phyloP scores from a whole-genome alignment of 2,797 vertebrate species.

The Tamandua tetradactyla region DNA sequence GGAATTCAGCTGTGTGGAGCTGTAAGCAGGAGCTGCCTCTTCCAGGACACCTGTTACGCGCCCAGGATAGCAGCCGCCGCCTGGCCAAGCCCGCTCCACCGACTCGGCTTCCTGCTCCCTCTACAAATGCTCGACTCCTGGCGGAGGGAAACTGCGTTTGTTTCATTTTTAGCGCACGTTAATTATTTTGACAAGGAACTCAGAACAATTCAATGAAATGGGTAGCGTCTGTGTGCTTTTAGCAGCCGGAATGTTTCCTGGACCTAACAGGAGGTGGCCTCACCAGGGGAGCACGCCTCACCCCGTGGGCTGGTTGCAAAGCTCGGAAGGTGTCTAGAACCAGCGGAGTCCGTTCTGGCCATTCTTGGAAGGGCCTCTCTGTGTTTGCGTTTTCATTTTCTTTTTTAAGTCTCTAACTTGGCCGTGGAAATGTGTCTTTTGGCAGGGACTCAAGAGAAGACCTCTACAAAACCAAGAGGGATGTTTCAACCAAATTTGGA shows the following conservation, averaged over 20 bases:
- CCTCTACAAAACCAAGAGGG: constrained; percentile 15
- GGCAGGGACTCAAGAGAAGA: not conserved
- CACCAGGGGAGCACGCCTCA: not conserved
- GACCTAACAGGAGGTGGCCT: not conserved
- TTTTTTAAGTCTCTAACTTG: constrained; percentile 9
- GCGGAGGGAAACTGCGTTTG: not conserved
- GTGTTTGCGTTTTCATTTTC: constrained; percentile 29
- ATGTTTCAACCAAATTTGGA: constrained; percentile 65
- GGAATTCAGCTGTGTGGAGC: constrained; percentile 84
- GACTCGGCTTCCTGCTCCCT: not conserved
- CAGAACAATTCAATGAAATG: not conserved
- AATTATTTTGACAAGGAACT: constrained; percentile 45
- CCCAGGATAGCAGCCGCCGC: constrained; percentile 13
- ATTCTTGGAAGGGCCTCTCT: not conserved
- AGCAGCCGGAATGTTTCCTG: not conserved
- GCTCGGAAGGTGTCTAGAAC: not conserved
- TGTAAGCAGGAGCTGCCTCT: constrained; percentile 62
- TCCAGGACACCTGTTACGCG: constrained; percentile 77
- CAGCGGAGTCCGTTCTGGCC: not conserved
- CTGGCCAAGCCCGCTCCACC: not conserved
- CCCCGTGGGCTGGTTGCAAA: fast-evolving
- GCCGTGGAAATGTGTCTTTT: constrained; percentile 43
- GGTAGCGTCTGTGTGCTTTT: not conserved
- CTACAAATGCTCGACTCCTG: not conserved
- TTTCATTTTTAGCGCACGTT: constrained; percentile 11